These are phyloP conservation scores for Eupeodes luniger DNA, from an alignment of 2,888 invertebrate species.

Conservation along the genomic window DNA sequence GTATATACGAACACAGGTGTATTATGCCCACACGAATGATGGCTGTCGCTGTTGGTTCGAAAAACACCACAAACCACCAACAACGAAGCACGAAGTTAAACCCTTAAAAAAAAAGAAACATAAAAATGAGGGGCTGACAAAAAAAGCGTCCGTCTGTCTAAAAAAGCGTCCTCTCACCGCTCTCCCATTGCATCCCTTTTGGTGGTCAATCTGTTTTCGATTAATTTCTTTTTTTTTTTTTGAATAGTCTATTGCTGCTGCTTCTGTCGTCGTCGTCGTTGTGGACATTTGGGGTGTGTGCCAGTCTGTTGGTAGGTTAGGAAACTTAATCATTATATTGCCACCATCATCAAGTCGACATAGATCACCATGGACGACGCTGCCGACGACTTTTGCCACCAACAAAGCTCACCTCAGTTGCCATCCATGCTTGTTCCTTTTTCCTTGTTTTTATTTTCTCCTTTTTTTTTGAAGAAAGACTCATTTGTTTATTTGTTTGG, in stretches of 20 bases:
- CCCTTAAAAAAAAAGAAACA: constrained; percentile 23
- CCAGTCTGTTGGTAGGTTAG: constrained; percentile 5
- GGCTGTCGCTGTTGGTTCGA: background rate
- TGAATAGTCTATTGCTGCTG: constrained; percentile 32
- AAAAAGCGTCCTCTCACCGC: background rate
- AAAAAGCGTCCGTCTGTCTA: constrained; percentile 47
- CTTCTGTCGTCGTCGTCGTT: background rate
- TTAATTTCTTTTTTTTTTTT: constrained; percentile 13
- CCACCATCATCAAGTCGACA: constrained; percentile 66
- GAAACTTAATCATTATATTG: constrained; percentile 71
- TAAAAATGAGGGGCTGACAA: constrained; percentile 56
- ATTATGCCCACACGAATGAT: constrained; percentile 42
- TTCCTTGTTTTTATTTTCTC: background rate
- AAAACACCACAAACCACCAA: constrained; percentile 3
- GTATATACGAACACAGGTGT: constrained; percentile 57
- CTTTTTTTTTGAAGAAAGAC: background rate
- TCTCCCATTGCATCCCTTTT: constrained; percentile 13
- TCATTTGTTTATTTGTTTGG: constrained; percentile 68
- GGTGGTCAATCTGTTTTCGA: constrained; percentile 67
- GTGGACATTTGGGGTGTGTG: constrained; percentile 47
- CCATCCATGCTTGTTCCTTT: constrained; percentile 29
- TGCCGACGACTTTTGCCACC: constrained; percentile 73
- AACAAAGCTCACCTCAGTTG: constrained; percentile 60
- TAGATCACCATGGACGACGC: constrained; percentile 74
- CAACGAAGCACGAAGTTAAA: constrained; percentile 41